Base-by-base conservation (phyloP, 1,140 invertebrate species). In the Bombus sibiricus region DNA sequence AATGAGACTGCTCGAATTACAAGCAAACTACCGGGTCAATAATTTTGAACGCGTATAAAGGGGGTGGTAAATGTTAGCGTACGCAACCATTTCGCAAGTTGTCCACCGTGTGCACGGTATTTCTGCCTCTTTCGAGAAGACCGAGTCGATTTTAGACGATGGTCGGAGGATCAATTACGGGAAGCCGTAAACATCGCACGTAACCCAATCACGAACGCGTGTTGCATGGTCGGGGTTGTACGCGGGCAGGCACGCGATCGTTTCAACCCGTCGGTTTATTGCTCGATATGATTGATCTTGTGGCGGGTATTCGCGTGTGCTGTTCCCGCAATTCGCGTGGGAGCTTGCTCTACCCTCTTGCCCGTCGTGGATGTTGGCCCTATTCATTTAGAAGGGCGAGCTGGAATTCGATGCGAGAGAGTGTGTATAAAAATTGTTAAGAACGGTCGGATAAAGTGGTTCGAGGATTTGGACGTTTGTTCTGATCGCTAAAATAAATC, bases 131-230 rank as follows among this genome's bases (percentile, higher is more conserved):
- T 47, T 37, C 22, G 37, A 5, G 47, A 37, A 28, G 34, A 10
- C 25, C 22, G 32, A 66, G 57, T 75, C 64, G 74, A 83, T 78
- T 78, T 83, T 83, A 81, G 77, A 72, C 39, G 77, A 84, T 78
- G 74, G 76, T 8, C 32, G 57, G 62, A 62, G 62, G 64, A 81
- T 88, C 82, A 86, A 88, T 89, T 89, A 89, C 75, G 28, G 6
- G 6, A 39, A 62, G 68, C 72, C 68, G 74, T 88, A 79, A 89
- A 88, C 74, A 88, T 77, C 66, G 59, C 53, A 32, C 78, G 47
- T 80, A 84, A 80, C 57, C 77, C 82, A 83, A 68, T 88, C 72
- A 72, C 22, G 57, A 79, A 62, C 81, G 62, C 62, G n/a, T 41
- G 69, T 72, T 41, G 69, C 69, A 41, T 43, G 69, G 28, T 22